Evolutionary conservation across 2,113 vertebrate species (phyloP), one percentile per base, ranked within the genome.

Genomic region (Neoarius graeffei): DNA sequence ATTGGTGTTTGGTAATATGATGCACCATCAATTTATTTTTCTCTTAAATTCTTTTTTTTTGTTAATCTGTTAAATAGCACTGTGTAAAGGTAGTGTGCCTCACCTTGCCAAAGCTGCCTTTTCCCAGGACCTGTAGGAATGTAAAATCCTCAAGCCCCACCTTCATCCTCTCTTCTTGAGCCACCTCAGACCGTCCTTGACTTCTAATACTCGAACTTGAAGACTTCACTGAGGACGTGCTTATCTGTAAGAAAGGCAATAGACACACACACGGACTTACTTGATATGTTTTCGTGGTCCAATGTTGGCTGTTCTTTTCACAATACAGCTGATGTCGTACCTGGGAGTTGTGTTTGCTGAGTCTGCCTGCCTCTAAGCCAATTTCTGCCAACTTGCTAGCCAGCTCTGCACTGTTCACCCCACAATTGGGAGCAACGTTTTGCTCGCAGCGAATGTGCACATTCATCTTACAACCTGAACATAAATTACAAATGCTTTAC

Each of bases 91-190:
- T 52, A 80, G 30, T 83, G 8, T 35, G 11, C 57, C 96, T 94
- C 92, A 99, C 98, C 97, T 99, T 99, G 91, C 98, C 98, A 92
- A 99, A 99, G 91, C 98, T 99, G 89, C 98, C 98, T 88, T 99
- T 99, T 52, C 98, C 98, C 69, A 99, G 87, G 0, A 99, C 97
- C 87, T 98, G 96, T 84, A 99, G 95, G 91, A 99, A 99, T 1
- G 96, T 96, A 87, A 99, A 97, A 92, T 98, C 96, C 56, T 96
- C 92, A 69, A 99, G 95, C 50, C 97, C 96, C 5, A 97, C 92
- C 7, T 88, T 90, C 59, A 90, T 90, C 13, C 35, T 56, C 82
- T 93, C 88, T 5, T 85, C 88, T 83, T 89, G 87, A 50, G 2
- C 5, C 15, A 67, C 64, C 0, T 20, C 69, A 59, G 80, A 87